A percentile compares a stretch with the other conserved stretches of the same genome.
Evolutionary conservation across 2,797 vertebrate species (phyloP).

Genomic region (Dallia pectoralis): DNA sequence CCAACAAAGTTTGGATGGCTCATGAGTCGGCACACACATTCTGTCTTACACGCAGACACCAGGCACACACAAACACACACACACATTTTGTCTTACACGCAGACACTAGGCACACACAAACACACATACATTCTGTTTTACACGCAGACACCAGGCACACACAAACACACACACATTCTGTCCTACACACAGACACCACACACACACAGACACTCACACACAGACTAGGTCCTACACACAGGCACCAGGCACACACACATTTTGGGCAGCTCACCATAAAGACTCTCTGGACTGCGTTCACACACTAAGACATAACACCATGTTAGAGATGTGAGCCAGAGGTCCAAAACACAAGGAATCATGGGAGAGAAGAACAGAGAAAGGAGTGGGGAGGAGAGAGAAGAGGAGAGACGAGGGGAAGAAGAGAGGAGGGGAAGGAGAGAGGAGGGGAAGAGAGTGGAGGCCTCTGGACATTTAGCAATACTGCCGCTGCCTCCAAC

Average conservation of each 20-base stretch:
- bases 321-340: slow-evolving; percentile 60
- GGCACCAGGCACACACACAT: slow-evolving; percentile 13
- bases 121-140: background rate
- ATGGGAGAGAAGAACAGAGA: slow-evolving; percentile 23
- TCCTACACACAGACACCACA: no score
- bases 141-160: background rate
- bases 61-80: slow-evolving; percentile 6
- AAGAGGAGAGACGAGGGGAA: background rate
- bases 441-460: slow-evolving; percentile 36
- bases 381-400: background rate
- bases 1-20: slow-evolving; percentile 26
- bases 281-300: slow-evolving; percentile 29
- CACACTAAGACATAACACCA: slow-evolving; percentile 36
- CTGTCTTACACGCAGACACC: background rate
- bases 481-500: slow-evolving; percentile 47
- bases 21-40: slow-evolving; percentile 2
- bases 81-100: no score
- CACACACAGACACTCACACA: no score
- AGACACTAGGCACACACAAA: no score
- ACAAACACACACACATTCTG: no score
- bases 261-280: slow-evolving; percentile 10
- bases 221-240: background rate
- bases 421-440: background rate
- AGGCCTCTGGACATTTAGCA: slow-evolving; percentile 60
- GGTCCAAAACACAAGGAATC: slow-evolving; percentile 36